Conservation (phyloP, 2,113 vertebrate genomes). For the Leucopsar rothschildi region DNA sequence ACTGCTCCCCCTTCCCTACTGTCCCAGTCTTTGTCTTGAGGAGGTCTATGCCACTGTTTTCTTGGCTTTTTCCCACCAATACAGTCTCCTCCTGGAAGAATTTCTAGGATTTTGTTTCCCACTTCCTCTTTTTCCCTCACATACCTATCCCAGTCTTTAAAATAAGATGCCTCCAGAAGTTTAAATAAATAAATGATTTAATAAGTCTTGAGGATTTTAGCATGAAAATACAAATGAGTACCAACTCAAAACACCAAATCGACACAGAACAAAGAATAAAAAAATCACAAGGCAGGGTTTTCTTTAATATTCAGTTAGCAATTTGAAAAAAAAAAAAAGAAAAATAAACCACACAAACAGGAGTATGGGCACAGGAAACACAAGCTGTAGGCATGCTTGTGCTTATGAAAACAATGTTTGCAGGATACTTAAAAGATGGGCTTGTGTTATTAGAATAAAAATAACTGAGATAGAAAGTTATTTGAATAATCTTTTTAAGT, state of each 20-base stretch:
- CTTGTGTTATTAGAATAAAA: background rate
- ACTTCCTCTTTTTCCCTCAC: background rate
- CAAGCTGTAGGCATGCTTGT: background rate
- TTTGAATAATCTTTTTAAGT: background rate
- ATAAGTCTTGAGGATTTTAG: background rate
- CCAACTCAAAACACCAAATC: background rate
- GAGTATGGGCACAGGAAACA: background rate
- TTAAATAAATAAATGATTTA: background rate
- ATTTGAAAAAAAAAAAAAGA: background rate
- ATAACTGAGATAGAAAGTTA: background rate
- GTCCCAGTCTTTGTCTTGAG: background rate
- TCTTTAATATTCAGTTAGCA: background rate
- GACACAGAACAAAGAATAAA: background rate
- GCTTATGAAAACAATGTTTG: background rate
- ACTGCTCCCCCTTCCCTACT: background rate
- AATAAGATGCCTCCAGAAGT: background rate
- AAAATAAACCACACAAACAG: background rate
- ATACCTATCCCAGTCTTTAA: background rate
- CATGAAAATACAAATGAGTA: background rate
- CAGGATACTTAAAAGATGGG: background rate
- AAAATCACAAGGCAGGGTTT: rapidly evolving
- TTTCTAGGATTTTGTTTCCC: background rate
- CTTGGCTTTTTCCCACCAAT: background rate
- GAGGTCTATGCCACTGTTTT: background rate
- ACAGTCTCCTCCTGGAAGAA: background rate